Evolutionary conservation across 1,140 invertebrate genomes (phyloP), one percentile per base, ranked within the genome.

Genomic region (Zaprionus ghesquierei): DNA sequence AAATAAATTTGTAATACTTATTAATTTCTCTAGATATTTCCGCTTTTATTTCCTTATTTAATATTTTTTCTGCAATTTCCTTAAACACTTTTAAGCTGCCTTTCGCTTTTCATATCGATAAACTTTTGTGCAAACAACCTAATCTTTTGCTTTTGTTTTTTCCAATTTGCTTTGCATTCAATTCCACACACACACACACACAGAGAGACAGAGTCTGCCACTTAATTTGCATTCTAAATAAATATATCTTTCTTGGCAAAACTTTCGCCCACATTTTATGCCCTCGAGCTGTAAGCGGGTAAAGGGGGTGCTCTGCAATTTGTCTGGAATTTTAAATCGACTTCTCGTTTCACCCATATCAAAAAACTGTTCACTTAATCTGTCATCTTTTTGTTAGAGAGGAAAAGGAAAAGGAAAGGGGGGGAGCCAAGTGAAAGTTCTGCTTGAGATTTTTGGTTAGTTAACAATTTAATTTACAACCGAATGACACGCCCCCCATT

Each of bases 381-480:
- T 78, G 75, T 72, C 70, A 65, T 53, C 62, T 56, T 70, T 65
- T 77, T 54, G 12, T 8, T 12, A n/a, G 25, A 13, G 10, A 60
- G 53, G 38, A 23, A 23, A 9, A 10, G 22, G 60, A 56, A 41
- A 63, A 63, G 66, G 54, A 12, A 10, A 1, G 33, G 15, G 38
- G 29, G 29, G 20, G n/a, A 38, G 23, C n/a, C n/a, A n/a, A 1
- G 22, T n/a, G 35, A 15, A 9, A 25, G 15, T 50, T 55, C 12
- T 59, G 20, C 12, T 31, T 62, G 59, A 38, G 49, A 77, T 29
- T 69, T 41, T 78, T 31, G 64, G 51, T 49, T 70, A 81, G 79
- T 70, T 71, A 84, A 84, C 71, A 84, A 70, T 79, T 81, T 70
- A 79, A 77, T 75, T 70, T 74, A 33, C 23, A 22, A 2, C 15